Evolutionary conservation across 2,113 vertebrate species (phyloP).

Genomic region (Reinhardtius hippoglossoides): DNA sequence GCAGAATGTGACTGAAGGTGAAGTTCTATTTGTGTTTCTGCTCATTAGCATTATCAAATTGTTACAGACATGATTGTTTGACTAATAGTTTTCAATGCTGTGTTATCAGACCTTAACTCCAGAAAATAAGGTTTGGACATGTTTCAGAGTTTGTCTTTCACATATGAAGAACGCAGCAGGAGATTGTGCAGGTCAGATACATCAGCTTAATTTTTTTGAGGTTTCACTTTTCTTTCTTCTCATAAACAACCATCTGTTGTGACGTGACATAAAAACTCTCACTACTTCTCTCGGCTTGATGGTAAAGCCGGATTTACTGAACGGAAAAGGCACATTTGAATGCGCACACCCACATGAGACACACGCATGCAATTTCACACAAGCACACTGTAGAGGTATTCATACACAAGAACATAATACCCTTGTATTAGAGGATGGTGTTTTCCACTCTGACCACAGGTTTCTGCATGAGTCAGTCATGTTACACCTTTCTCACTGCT

Average conservation of each 20-base stretch:
- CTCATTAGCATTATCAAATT: too few species aligned
- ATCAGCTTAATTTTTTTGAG: too few species aligned
- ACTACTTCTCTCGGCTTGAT: background rate
- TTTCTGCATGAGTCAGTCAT: constrained; percentile 21
- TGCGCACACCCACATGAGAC: background rate
- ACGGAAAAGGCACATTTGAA: constrained; percentile 6
- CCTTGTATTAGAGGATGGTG: background rate
- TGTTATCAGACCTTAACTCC: too few species aligned
- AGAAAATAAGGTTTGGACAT: too few species aligned
- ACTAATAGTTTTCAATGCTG: too few species aligned
- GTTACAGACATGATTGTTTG: too few species aligned
- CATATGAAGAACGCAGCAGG: too few species aligned
- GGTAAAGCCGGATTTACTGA: background rate
- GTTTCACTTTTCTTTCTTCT: background rate
- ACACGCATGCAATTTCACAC: background rate
- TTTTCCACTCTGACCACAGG: constrained; percentile 12
- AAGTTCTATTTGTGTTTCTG: too few species aligned
- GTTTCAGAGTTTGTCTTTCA: too few species aligned
- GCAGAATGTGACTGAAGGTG: background rate
- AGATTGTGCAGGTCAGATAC: too few species aligned
- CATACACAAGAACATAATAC: background rate
- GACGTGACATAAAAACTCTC: constrained; percentile 7
- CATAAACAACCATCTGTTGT: constrained; percentile 26
- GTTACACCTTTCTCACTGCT: background rate
- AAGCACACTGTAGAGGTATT: constrained; percentile 1